phyloP scores from a whole-genome alignment of 1,140 invertebrate genomes.

The Eupeodes corollae region DNA sequence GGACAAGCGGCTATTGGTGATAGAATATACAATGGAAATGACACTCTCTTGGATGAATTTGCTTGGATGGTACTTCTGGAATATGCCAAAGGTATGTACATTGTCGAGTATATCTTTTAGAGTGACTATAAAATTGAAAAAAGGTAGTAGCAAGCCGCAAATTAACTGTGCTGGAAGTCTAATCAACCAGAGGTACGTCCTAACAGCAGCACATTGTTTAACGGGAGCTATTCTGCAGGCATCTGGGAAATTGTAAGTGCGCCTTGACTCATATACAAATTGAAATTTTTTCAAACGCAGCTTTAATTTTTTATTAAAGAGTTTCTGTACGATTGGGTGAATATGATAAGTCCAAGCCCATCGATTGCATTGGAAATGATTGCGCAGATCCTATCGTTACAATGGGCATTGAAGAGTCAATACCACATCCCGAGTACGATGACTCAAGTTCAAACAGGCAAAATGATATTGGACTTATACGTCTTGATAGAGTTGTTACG shows the following conservation, averaged over 20 bases:
- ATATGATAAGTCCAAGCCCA: slow-evolving; percentile 42
- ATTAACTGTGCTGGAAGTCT: slow-evolving; percentile 48
- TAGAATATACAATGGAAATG: slow-evolving; percentile 30
- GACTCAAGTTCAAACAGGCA: slow-evolving; percentile 11
- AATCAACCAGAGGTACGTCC: slow-evolving; percentile 44
- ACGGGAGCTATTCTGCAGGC: slow-evolving; percentile 39
- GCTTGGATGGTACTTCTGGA: slow-evolving; percentile 52
- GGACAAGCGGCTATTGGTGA: slow-evolving; percentile 17
- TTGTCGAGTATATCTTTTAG: background rate
- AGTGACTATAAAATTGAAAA: background rate
- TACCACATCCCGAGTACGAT: slow-evolving; percentile 35
- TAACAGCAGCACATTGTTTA: slow-evolving; percentile 80
- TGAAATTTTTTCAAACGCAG: background rate
- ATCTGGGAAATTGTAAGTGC: slow-evolving; percentile 26
- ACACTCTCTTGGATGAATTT: slow-evolving; percentile 42
- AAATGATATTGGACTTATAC: slow-evolving; percentile 66
- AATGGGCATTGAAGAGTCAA: slow-evolving; percentile 27
- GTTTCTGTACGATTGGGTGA: slow-evolving; percentile 47
- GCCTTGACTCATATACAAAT: background rate
- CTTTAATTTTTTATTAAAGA: slow-evolving; percentile 18
- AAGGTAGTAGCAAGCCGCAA: slow-evolving; percentile 22
- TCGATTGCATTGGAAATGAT: slow-evolving; percentile 40
- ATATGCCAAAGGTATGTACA: slow-evolving; percentile 34
- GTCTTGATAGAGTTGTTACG: slow-evolving; percentile 57
- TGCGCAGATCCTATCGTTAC: slow-evolving; percentile 32